Base-by-base conservation (phyloP, 2,113 vertebrate species). In the Indicator maculatus region DNA sequence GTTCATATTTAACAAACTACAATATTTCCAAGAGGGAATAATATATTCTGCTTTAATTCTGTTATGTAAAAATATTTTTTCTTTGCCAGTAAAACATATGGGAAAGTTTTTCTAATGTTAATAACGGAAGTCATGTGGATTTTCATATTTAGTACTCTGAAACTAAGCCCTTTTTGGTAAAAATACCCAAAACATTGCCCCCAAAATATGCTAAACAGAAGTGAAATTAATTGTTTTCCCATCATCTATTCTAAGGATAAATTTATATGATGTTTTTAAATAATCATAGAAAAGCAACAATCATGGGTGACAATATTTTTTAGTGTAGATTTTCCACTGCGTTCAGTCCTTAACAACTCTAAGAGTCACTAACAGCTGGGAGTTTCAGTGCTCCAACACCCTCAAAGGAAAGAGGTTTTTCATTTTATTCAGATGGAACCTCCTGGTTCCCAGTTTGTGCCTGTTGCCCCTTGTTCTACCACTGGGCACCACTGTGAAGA, bases 1-100 rank as follows among this genome's bases (percentile, higher is more conserved):
- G 82, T 78, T 93, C 66, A 55, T 94, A 95, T 91, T 96, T 92
- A 96, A 95, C 86, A 93, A 1, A 36, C 69, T 83, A 67, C 87
- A 88, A 89, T 77, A 77, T 81, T 95, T 96, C 91, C 94, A 95
- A 96, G 90, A 84, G 95, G 95, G 94, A 96, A 95, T 92, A 96
- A 95, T 96, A 96, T 97, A 96, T 96, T 96, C 86, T 97, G 73
- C 80, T 95, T 90, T 94, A 94, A 95, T 97, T 97, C 95, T 96
- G 96, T 97, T 96, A 94, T 94, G 81, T 94, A 95, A 94, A 96
- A 96, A 72, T 78, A 82, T 59, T 56, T 89, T 94, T 95, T 91
- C 90, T 83, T 81, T 96, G 93, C 93, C 94, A 96, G 92, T 95
- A 92, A 95, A 95, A 76, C 92, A 97, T 96, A 96, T 93, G 95